Evolutionary conservation across 2,888 invertebrate genomes (phyloP).

Genomic region (Euproctis similis): DNA sequence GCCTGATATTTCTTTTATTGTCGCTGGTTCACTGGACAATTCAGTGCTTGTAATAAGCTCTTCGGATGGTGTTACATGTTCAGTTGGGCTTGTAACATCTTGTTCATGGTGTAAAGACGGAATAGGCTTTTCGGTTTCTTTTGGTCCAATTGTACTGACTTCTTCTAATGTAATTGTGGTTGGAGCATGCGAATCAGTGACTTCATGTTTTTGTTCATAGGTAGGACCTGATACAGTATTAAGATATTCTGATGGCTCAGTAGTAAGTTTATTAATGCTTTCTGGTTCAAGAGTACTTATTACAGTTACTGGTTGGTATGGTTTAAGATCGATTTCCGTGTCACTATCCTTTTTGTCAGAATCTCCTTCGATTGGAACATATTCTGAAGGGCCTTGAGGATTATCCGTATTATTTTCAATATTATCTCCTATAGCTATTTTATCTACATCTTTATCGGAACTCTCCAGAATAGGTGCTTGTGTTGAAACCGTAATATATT

Average conservation of each 20-base stretch:
- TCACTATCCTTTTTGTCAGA: no score
- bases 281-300: conserved; percentile 7
- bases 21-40: conserved; percentile 6
- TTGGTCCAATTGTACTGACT: conserved; percentile 4
- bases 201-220: conserved; percentile 12
- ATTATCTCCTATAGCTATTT: conserved; percentile 4
- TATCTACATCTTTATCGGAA: conserved; percentile 9
- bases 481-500: conserved; percentile 15
- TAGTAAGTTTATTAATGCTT: conserved; percentile 12
- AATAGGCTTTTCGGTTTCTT: conserved; percentile 6
- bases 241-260: conserved; percentile 16
- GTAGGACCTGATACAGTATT: conserved; percentile 19
- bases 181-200: conserved; percentile 7
- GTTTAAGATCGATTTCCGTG: no score
- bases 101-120: conserved; percentile 5
- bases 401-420: conserved; percentile 6
- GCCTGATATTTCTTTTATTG: conserved; percentile 10
- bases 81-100: conserved; percentile 4
- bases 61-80: conserved; percentile 8
- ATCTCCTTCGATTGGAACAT: conserved; percentile 7
- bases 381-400: conserved; percentile 10
- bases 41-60: conserved; percentile 8
- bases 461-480: conserved; percentile 10
- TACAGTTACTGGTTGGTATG: conserved; percentile 7
- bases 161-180: conserved; percentile 10